Evolutionary conservation across 2,113 vertebrate species (phyloP), one percentile per base, ranked within the genome.

Genomic region (Pyrgilauda ruficollis): DNA sequence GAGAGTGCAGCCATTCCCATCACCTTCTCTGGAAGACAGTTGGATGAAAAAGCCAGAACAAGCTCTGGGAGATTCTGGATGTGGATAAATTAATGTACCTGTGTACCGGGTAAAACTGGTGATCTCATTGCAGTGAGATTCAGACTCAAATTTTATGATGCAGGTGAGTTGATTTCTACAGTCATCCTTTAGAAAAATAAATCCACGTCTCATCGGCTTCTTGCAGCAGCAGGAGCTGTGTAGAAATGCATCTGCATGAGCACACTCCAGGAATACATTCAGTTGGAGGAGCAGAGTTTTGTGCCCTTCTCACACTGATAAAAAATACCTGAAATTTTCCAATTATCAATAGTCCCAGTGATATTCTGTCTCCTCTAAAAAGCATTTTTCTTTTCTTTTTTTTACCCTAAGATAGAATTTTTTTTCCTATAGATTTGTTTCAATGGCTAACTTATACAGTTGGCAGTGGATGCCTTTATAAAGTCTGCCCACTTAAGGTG

Each of bases 361-460:
- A 37, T 75, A 75, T 21, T 43, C 35, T 86, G 0, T 59, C 21
- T 61, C 52, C 23, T 63, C 35, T 55, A 31, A 26, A 75, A 67
- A 52, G 2, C 1, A 0, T 27, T 13, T 46, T 31, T 53, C 1
- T 17, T 35, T 28, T 4, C 5, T 11, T 10, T 55, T n/a, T 33
- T n/a, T 31, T 4, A 26, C 20, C 10, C 24, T 24, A 16, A 11
- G 2, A 31, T 64, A 3, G 4, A 21, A n/a, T 76, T 1, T 15
- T 80, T 86, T 74, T 77, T 59, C 24, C 7, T 76, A 5, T 55
- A 3, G 9, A 50, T 63, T 66, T 86, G 21, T 72, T 89, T 92
- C 9, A 43, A 8, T 77, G 8, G 7, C 21, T 43, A 43, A 56
- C 28, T 67, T 63, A 19, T 0, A 30, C 13, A 64, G 5, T 30